Percentiles rank a stretch among this genome's conserved stretches.
These are phyloP conservation scores for Takifugu ocellatus DNA, from an alignment of 2,797 vertebrate species.

Conservation along the genomic window DNA sequence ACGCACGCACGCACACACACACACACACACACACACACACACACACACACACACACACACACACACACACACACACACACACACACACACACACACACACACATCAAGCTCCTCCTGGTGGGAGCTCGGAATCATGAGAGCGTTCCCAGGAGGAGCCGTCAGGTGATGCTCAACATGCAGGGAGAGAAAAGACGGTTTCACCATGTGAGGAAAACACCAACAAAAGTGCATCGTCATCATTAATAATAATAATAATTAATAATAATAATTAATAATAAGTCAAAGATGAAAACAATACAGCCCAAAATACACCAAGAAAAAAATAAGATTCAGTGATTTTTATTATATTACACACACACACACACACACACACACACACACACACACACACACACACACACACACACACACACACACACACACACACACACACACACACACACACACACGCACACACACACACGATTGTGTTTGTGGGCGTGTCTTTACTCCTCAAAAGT, in stretches of 20 bases:
- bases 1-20: too few relatives aligned
- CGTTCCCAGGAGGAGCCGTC: slow-evolving; percentile 51
- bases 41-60: too few relatives aligned
- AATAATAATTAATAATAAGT: slow-evolving; percentile 11
- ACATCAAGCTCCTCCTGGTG: too few relatives aligned
- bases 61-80: too few relatives aligned
- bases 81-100: too few relatives aligned
- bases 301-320: not conserved
- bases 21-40: too few relatives aligned
- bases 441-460: not conserved
- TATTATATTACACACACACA: not conserved
- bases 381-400: not conserved
- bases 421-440: not conserved
- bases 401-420: not conserved
- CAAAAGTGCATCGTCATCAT: slow-evolving; percentile 61
- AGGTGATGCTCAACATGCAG: slow-evolving; percentile 63
- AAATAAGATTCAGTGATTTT: not conserved
- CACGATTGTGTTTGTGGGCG: not conserved
- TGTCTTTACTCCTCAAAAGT: slow-evolving; percentile 48
- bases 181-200: slow-evolving; percentile 37
- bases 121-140: too few relatives aligned
- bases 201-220: slow-evolving; percentile 58
- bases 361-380: not conserved
- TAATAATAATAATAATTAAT: slow-evolving; percentile 55
- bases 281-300: not conserved